These are phyloP conservation scores for Capreolus pygargus DNA, from an alignment of 2,113 vertebrate species.

Conservation along the genomic window DNA sequence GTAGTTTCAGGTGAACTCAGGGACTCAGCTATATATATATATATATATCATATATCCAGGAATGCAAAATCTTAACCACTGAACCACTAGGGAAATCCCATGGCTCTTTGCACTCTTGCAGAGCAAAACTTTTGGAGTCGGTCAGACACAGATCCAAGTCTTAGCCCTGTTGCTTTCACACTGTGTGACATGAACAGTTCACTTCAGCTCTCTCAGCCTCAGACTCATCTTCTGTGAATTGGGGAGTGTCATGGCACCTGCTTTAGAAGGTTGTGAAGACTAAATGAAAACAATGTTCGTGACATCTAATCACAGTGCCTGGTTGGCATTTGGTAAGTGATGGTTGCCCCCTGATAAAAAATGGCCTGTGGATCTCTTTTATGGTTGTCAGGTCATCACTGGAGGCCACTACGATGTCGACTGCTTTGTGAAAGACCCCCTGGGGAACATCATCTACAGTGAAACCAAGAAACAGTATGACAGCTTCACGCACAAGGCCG, in stretches of 20 bases:
- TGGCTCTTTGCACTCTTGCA: not conserved
- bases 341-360: not conserved
- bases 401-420: constrained; percentile 96
- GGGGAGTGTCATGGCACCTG: not conserved
- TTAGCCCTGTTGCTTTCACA: not conserved
- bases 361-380: not conserved
- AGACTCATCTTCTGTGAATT: not conserved
- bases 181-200: not conserved
- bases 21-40: not conserved
- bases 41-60: not conserved
- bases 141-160: not conserved
- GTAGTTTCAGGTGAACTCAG: not conserved
- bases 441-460: constrained; percentile 83
- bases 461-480: constrained; percentile 92
- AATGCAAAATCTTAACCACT: not conserved
- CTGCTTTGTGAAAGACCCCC: constrained; percentile 89
- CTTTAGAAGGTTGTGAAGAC: not conserved
- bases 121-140: not conserved
- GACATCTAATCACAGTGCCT: accelerated
- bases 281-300: not conserved
- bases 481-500: constrained; percentile 85
- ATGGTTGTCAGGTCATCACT: constrained; percentile 84
- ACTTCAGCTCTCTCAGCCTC: not conserved
- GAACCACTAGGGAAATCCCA: not conserved
- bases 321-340: not conserved